These are phyloP conservation scores for Spea bombifrons DNA, from an alignment of 2,113 vertebrate species.

Conservation along the genomic window DNA sequence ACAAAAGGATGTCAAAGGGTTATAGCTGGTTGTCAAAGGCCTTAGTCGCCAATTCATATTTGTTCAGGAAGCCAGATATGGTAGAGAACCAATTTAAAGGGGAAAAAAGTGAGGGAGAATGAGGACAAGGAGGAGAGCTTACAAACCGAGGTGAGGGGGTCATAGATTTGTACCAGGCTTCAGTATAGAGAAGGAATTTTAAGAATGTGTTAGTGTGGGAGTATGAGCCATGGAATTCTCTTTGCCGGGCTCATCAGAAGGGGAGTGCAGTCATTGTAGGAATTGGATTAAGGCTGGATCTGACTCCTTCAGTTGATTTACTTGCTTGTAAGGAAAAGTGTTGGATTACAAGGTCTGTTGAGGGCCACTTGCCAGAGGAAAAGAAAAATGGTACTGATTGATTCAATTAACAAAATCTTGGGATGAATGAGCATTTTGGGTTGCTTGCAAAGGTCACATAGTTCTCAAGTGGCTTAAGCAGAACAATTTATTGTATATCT, in stretches of 20 bases:
- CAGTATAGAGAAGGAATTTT: conserved; percentile 26
- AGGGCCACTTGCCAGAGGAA: conserved; percentile 11
- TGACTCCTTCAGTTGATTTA: conserved; percentile 15
- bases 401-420: conserved; percentile 13
- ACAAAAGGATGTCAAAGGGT: not conserved
- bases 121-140: conserved; percentile 19
- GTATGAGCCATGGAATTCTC: conserved; percentile 28
- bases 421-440: conserved; percentile 30
- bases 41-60: not conserved
- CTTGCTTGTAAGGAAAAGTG: conserved; percentile 10
- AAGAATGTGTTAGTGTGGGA: conserved; percentile 38
- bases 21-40: not conserved
- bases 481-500: no score
- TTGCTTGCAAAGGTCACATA: conserved; percentile 11
- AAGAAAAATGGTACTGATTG: conserved; percentile 29
- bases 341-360: conserved; percentile 15
- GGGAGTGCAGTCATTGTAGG: conserved; percentile 25
- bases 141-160: conserved; percentile 29
- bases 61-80: not conserved
- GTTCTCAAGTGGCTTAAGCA: no score
- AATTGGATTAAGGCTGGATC: conserved; percentile 9
- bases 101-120: not conserved
- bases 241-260: conserved; percentile 17
- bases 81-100: not conserved
- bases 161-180: conserved; percentile 32